Evolutionary conservation across 2,113 vertebrate species (phyloP).

Genomic region (Propithecus coquereli): DNA sequence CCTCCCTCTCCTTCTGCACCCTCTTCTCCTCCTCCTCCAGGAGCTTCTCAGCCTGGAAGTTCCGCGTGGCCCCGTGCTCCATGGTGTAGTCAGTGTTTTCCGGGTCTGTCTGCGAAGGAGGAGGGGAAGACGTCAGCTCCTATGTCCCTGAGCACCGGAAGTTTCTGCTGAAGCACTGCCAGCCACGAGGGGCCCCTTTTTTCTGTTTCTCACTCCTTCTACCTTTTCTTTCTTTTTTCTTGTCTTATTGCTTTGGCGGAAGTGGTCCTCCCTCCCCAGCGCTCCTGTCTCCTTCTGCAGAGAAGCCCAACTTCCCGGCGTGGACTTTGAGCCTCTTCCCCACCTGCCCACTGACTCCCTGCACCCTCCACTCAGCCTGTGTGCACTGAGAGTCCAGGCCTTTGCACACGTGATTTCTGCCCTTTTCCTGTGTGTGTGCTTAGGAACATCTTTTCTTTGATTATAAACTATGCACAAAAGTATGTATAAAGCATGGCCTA

Average conservation of each 20-base stretch:
- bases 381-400: neutral
- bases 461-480: neutral
- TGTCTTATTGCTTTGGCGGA: neutral
- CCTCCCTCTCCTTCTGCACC: slow-evolving; percentile 91
- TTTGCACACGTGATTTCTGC: neutral
- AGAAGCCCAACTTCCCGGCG: accelerated
- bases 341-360: neutral
- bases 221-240: neutral
- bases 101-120: slow-evolving; percentile 89
- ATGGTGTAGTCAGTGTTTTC: slow-evolving; percentile 97
- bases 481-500: accelerated
- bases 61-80: slow-evolving; percentile 95
- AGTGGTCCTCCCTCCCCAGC: neutral
- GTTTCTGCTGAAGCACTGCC: neutral
- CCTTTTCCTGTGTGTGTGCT: neutral
- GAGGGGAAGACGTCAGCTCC: accelerated
- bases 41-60: slow-evolving; percentile 97
- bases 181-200: neutral
- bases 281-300: neutral
- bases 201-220: accelerated
- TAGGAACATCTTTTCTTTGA: neutral
- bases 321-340: neutral
- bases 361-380: neutral
- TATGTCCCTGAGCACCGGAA: accelerated
- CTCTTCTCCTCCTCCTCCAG: slow-evolving; percentile 95